Evolutionary conservation across 2,888 invertebrate species (phyloP).

Genomic region (Rotaria macrura): DNA sequence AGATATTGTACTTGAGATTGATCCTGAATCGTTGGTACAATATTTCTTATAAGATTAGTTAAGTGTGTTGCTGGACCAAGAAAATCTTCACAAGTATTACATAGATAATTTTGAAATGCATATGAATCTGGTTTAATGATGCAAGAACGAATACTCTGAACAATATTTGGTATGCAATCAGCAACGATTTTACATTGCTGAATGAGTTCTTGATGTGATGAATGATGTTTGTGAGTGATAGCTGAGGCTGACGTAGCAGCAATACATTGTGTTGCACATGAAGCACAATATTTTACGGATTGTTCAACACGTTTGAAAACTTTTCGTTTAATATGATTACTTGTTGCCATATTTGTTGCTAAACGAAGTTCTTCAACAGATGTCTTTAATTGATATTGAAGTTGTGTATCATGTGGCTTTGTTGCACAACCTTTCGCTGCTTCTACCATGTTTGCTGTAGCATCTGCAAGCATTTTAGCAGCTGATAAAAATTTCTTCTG

Average conservation of each 20-base stretch:
- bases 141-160: constrained; percentile 57
- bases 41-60: not conserved
- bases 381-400: constrained; percentile 69
- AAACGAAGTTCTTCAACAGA: constrained; percentile 75
- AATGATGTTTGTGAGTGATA: constrained; percentile 57
- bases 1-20: constrained; percentile 25
- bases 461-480: constrained; percentile 82
- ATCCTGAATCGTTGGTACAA: constrained; percentile 30
- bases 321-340: constrained; percentile 65
- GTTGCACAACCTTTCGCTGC: constrained; percentile 84
- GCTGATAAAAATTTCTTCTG: constrained; percentile 80
- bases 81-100: constrained; percentile 71
- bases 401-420: constrained; percentile 67
- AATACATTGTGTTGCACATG: constrained; percentile 79
- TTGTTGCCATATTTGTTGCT: constrained; percentile 73
- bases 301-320: constrained; percentile 59
- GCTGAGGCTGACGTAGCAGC: constrained; percentile 74
- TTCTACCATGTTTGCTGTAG: constrained; percentile 90
- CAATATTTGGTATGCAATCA: constrained; percentile 68
- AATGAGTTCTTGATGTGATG: constrained; percentile 63
- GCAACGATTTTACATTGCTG: constrained; percentile 64
- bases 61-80: constrained; percentile 30
- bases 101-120: constrained; percentile 66
- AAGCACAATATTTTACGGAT: constrained; percentile 67
- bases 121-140: constrained; percentile 62